Base-by-base conservation (phyloP, 2,797 vertebrate species). In the Oreochromis grahami region DNA sequence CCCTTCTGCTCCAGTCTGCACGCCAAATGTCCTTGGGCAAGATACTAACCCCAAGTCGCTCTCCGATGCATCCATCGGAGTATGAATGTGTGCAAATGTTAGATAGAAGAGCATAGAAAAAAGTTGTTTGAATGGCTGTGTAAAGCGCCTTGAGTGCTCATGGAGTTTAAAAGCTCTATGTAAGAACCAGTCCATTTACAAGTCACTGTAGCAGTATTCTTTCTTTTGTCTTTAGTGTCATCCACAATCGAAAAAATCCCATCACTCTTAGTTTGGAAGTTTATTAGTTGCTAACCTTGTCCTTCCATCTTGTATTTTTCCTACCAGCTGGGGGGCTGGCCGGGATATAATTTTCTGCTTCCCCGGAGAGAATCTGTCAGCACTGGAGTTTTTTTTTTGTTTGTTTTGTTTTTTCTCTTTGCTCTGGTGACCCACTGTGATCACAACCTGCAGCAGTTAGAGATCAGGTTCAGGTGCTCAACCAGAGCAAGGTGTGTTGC, bases 301-400 rank as follows among this genome's bases (percentile, higher is more conserved):
- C 8, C 65, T 26, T 70, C 21, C 38, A 14, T 43, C 5, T 70
- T 45, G 8, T 70, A 24, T 17, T 70, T 68, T 43, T 24, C 21
- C 38, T 45, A 45, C 8, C 38, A 43, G 63, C 21, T 65, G 41
- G 38, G 21, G 8, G 13, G 13, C 65, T 45, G 65, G 13, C 36
- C 2, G 3, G 63, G 36, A 26, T 70, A 70, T 72, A 4, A 72
- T 19, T 72, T 45, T 17, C 14, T 26, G 41, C 65, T 72, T 45
- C 41, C 65, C 21, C 65, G 48, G 65, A 72, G 38, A 72, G 14
- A 7, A 72, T 63, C 58, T 63, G 58, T 68, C 36, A 24, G n/a
- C 63, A 21, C 36, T 38, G 63, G 11, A 65, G 36, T 0, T n/a
- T 1, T 32, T 34, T 7, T 7, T 8, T 10, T 14, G 3, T 60